Conservation (phyloP, 1,140 invertebrate genomes). For the Idris sp. region DNA sequence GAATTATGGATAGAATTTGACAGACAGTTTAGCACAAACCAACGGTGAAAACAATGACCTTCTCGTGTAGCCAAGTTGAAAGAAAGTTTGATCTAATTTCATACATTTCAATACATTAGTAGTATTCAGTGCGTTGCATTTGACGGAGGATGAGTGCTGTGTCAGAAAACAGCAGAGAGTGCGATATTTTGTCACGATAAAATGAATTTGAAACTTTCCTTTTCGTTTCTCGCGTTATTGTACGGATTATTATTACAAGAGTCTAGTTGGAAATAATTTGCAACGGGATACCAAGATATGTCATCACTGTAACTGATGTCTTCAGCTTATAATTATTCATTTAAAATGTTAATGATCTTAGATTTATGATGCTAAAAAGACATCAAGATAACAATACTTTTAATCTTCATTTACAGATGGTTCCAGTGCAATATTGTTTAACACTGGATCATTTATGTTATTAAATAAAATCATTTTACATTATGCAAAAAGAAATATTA, state of each 20-base stretch:
- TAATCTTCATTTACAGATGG: too few species aligned
- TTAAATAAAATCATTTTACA: too few species aligned
- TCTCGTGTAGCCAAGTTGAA: conserved; percentile 39
- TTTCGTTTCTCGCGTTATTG: conserved; percentile 45
- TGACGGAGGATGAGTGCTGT: conserved; percentile 55
- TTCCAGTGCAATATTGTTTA: too few species aligned
- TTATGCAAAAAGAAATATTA: too few species aligned
- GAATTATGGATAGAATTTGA: conserved; percentile 12
- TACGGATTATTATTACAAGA: conserved; percentile 24
- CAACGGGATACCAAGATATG: conserved; percentile 21
- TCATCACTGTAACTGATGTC: conserved; percentile 23
- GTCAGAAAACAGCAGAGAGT: conserved; percentile 53
- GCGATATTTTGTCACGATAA: conserved; percentile 58
- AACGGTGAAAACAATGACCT: conserved; percentile 52
- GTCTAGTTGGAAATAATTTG: conserved; percentile 17
- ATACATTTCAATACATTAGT: conserved; percentile 62
- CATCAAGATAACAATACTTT: too few species aligned
- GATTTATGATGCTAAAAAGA: too few species aligned
- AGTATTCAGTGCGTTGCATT: conserved; percentile 60
- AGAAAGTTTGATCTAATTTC: conserved; percentile 60
- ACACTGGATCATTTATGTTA: too few species aligned
- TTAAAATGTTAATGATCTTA: conserved; percentile 1
- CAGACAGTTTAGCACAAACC: conserved; percentile 19
- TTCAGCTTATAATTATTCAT: conserved; percentile 28
- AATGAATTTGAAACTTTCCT: conserved; percentile 48